Evolutionary conservation across 2,888 invertebrate species (phyloP), one percentile per base, ranked within the genome.

Genomic region (Yponomeuta evonymella): DNA sequence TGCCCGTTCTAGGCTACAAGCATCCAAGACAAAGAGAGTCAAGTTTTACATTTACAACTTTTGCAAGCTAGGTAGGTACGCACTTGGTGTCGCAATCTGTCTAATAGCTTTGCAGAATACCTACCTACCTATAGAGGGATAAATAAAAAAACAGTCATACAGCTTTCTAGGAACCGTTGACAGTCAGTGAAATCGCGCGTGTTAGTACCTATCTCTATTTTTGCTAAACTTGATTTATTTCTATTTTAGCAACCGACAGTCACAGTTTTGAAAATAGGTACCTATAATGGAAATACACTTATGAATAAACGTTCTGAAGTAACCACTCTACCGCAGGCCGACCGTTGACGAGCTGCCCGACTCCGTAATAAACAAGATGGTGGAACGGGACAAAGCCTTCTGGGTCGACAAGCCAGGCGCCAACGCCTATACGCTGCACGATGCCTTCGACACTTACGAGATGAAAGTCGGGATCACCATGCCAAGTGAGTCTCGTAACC

Each of bases 371-470:
- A 86, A 94, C 1, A 81, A 83, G 10, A 92, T 93, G 93, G 87
- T 92, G 8, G 75, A 81, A 12, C 85, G 81, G 48, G 92, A 89
- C 62, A 93, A 89, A 75, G 93, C 93, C 0, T 90, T 86, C 73
- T 94, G 94, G 94, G 92, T 94, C 0, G 90, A 90, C 76, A 90
- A 90, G 75, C 94, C 94, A 3, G 94, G 93, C 0, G 79, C 83
- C 36, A 92, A 94, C 75, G 94, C 93, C 8, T 93, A 92, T 72
- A 87, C 87, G 0, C 78, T 94, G 2, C 89, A 93, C 72, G 93
- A 93, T 43, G 86, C 93, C 1, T 90, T 82, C 75, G 83, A 86
- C 72, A 86, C 83, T 63, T 93, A 88, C 74, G 88, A 84, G 48
- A 83, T 90, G 81, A 79, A 81, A 5, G 82, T 87, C 2, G 84